Evolutionary conservation across 2,888 invertebrate species (phyloP).

Genomic region (Sarcophaga caerulescens): DNA sequence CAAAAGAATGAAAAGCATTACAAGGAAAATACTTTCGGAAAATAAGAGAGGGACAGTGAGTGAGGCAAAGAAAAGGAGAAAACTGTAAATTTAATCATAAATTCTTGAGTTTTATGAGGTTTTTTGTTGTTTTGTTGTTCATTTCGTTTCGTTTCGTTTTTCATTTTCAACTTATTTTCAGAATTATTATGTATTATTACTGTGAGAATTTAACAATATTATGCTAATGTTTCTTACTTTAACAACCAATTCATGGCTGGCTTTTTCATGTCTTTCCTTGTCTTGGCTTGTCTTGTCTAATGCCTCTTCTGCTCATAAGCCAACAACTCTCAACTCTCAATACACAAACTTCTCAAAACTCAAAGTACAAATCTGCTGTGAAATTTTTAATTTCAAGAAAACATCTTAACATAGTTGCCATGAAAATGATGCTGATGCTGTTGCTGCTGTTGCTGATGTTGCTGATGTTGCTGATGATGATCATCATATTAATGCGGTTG

Average conservation of each 20-base stretch:
- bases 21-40: constrained; percentile 27
- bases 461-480: background rate
- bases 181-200: constrained; percentile 71
- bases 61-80: background rate
- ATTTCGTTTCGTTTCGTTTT: background rate
- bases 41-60: constrained; percentile 13
- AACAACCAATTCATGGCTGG: too few relatives aligned
- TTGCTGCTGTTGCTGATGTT: constrained; percentile 16
- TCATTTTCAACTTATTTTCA: background rate
- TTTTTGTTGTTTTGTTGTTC: background rate
- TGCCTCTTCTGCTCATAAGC: background rate
- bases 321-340: constrained; percentile 9
- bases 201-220: constrained; percentile 79
- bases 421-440: too few relatives aligned
- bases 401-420: background rate
- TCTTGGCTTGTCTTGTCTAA: background rate
- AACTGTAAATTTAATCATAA: constrained; percentile 63
- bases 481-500: background rate
- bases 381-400: constrained; percentile 8
- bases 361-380: background rate
- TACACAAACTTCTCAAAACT: background rate
- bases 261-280: background rate
- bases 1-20: background rate
- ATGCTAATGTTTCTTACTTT: constrained; percentile 72
- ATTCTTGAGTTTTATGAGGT: constrained; percentile 20